A percentile compares a stretch with the other conserved stretches of the same genome.
phyloP scores from a whole-genome alignment of 1,140 invertebrate genomes.

The Macrosteles quadrilineatus region DNA sequence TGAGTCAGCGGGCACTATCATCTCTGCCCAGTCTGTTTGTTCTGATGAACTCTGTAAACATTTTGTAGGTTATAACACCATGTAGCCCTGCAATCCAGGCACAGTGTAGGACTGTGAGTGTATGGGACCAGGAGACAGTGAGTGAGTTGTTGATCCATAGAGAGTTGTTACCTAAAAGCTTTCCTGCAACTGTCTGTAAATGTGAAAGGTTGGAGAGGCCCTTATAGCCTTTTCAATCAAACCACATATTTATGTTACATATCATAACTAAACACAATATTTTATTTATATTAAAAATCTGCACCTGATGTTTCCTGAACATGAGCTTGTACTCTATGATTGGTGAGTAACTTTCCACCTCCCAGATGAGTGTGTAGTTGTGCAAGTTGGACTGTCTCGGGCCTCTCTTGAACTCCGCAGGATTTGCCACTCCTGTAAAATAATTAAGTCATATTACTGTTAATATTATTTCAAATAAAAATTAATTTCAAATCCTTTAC shows the following conservation, averaged over 20 bases:
- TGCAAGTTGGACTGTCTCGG: slow-evolving; percentile 50
- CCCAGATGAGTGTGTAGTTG: slow-evolving; percentile 70
- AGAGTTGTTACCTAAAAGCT: too few relatives aligned
- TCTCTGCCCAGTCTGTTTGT: slow-evolving; percentile 58
- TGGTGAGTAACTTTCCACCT: slow-evolving; percentile 72
- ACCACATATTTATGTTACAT: too few relatives aligned
- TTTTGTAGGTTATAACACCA: too few relatives aligned
- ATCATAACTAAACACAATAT: too few relatives aligned
- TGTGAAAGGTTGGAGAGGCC: too few relatives aligned
- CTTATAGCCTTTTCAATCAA: too few relatives aligned
- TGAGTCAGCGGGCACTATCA: slow-evolving; percentile 66
- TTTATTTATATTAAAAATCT: too few relatives aligned
- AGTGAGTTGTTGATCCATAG: too few relatives aligned
- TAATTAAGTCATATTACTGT: slow-evolving; percentile 20
- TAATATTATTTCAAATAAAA: too few relatives aligned
- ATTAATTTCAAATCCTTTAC: too few relatives aligned
- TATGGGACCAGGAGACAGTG: slow-evolving; percentile 57
- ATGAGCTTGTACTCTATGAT: slow-evolving; percentile 71
- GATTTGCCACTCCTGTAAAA: slow-evolving; percentile 57
- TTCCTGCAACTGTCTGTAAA: too few relatives aligned
- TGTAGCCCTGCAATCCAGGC: slow-evolving; percentile 62
- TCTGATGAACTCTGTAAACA: slow-evolving; percentile 35
- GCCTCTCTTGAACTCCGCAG: slow-evolving; percentile 61
- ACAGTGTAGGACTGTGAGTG: slow-evolving; percentile 67
- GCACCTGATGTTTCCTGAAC: slow-evolving; percentile 53